Evolutionary conservation across 2,113 vertebrate genomes (phyloP), one percentile per base, ranked within the genome.

Genomic region (Pycnonotus jocosus): DNA sequence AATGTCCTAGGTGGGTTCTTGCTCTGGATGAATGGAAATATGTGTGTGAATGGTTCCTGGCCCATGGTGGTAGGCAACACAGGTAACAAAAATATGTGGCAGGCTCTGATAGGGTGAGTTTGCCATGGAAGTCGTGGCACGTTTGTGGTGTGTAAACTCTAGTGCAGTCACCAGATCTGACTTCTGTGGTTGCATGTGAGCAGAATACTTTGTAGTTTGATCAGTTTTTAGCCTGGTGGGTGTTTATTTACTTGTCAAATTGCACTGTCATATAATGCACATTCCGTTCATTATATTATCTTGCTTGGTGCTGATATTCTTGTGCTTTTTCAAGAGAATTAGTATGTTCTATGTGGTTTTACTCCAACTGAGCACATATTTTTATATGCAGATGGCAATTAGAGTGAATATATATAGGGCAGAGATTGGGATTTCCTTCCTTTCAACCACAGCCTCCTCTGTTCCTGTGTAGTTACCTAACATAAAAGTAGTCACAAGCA

Each of bases 111-210:
- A 86, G 78, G 77, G 56, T 84, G 83, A 94, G 12, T 82, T 85
- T 0, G 1, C 19, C 3, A 2, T n/a, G 37, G 76, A 91, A 93
- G 95, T 90, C 92, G 86, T 95, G 81, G 76, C 90, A 95, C 94
- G 92, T 95, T 97, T 91, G 77, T 77, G 9, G 12, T 61, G 22
- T 53, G 94, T 98, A 94, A 96, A 93, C 86, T 92, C 60, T 48
- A 74, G 93, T 97, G 95, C 81, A 92, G 93, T 97, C 94, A 94
- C 97, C 83, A 89, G 92, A 97, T 98, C 97, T 98, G 95, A 97
- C 96, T 95, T 79, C 48, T 74, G 31, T 30, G 66, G 8, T 12
- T 86, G 60, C 73, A 70, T 38, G 64, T 48, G 50, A 69, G 45
- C 35, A 53, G 69, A 70, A 66, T 24, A n/a, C 53, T 13, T 33